Evolutionary conservation across 2,797 vertebrate genomes (phyloP).

Genomic region (Capromys pilorides): DNA sequence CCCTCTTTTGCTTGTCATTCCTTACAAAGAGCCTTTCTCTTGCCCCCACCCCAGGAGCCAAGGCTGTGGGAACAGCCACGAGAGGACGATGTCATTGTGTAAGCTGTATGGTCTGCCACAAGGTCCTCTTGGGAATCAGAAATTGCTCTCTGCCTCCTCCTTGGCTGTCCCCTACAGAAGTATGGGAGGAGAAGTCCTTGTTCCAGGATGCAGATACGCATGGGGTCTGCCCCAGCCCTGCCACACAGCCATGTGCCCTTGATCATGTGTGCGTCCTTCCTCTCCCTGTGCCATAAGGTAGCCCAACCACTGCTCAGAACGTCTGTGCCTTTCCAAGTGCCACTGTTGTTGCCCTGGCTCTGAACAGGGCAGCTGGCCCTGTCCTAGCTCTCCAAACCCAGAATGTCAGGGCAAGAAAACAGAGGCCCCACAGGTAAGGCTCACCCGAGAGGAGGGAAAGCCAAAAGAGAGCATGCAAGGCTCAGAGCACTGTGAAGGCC

Average conservation of each 20-base stretch:
- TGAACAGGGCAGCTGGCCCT: neutral
- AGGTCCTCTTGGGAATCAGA: neutral
- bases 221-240: neutral
- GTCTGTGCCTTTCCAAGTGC: neutral
- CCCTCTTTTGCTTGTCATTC: neutral
- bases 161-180: neutral
- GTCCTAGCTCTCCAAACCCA: neutral
- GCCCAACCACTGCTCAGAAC: neutral
- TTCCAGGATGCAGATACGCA: neutral
- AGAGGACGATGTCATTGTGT: fast-evolving
- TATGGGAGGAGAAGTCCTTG: fast-evolving
- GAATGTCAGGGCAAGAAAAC: neutral
- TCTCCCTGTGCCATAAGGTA: too few species aligned
- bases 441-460: neutral
- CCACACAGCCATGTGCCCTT: neutral
- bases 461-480: fast-evolving
- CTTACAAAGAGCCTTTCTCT: neutral
- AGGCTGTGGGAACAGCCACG: neutral
- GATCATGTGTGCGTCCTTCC: neutral
- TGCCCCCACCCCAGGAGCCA: too few species aligned
- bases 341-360: neutral
- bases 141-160: neutral
- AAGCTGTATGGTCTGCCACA: fast-evolving
- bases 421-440: neutral
- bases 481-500: neutral